Base-by-base conservation (phyloP, 2,113 vertebrate genomes). In the Ciconia boyciana region DNA sequence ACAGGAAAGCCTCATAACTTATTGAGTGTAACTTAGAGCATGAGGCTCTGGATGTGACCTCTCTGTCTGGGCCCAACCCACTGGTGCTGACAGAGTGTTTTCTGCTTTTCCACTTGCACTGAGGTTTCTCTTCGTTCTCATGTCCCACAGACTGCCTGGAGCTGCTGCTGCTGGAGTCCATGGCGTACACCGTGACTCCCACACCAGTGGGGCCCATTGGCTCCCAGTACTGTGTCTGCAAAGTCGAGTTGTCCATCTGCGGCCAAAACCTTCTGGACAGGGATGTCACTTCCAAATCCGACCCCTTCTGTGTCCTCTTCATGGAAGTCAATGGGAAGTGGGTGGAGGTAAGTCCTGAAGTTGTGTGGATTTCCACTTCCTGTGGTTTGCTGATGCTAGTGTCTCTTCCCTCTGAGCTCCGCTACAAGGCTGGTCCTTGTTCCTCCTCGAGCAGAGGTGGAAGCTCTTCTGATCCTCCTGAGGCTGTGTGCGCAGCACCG, bases 231-330 rank as follows among this genome's bases (percentile, higher is more conserved):
- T 99, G 99, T 0, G 96, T 99, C 95, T 99, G 99, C 93, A 99
- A 98, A 87, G 99, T 99, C 6, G 99, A 99, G 96, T 51, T 99
- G 74, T 99, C 99, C 0, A 97, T 99, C 79, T 99, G 98, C 0
- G 99, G 99, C 46, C 96, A 98, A 58, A 99, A 96, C 96, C 99
- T 99, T 55, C 98, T 99, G 94, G 99, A 99, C 96, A 98, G 99
- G 54, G 99, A 99, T 18, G 99, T 99, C 88, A 99, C 99, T 61
- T 99, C 99, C 95, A 99, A 99, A 97, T 99, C 99, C 0, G 99
- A 99, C 96, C 99, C 99, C 2, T 99, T 99, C 98, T 99, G 99
- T 3, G 99, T 99, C 86, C 99, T 99, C 84, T 99, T 99, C 96
- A 97, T 98, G 60, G 99, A 99, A 94, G 98, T 98, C 85, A 98